Evolutionary conservation across 2,797 vertebrate species (phyloP).

Genomic region (Lophius americanus): DNA sequence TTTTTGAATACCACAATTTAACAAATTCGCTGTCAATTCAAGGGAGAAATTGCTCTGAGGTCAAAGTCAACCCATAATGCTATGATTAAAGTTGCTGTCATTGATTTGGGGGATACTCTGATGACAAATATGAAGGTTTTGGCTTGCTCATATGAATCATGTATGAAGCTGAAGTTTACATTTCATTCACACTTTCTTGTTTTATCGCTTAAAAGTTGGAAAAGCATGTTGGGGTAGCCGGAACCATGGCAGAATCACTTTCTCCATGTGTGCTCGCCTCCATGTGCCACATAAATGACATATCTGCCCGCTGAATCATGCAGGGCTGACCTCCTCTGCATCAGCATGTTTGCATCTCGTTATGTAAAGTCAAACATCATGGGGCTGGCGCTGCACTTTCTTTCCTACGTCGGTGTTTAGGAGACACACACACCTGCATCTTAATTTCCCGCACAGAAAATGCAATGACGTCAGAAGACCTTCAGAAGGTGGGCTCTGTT

Average conservation of each 20-base stretch:
- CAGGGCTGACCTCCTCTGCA: slow-evolving; percentile 16
- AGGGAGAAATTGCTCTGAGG: neutral
- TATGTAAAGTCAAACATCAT: slow-evolving; percentile 24
- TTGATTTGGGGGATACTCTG: neutral
- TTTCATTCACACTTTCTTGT: slow-evolving; percentile 50
- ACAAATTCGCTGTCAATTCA: neutral
- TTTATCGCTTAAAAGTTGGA: slow-evolving; percentile 25
- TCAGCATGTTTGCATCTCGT: slow-evolving; percentile 36
- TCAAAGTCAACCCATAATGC: neutral
- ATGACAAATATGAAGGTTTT: slow-evolving; percentile 5
- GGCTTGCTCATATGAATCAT: slow-evolving; percentile 53
- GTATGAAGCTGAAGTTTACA: slow-evolving; percentile 40
- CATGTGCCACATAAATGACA: slow-evolving; percentile 13
- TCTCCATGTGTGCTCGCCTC: slow-evolving; percentile 25
- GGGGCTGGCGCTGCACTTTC: slow-evolving; percentile 20
- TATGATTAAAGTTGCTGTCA: neutral
- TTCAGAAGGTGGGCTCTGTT: neutral
- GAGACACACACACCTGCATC: slow-evolving; percentile 35
- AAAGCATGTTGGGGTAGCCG: slow-evolving; percentile 21
- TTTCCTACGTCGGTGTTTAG: neutral
- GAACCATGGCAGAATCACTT: slow-evolving; percentile 20
- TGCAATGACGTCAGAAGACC: slow-evolving; percentile 9
- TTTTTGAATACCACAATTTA: neutral
- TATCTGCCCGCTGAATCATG: slow-evolving; percentile 22
- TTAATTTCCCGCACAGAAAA: slow-evolving; percentile 24